Evolutionary conservation across 37 sponge, comb jelly and placozoan species (phyloP), one percentile per base, ranked within the genome.

Genomic region (Corticium candelabrum): DNA sequence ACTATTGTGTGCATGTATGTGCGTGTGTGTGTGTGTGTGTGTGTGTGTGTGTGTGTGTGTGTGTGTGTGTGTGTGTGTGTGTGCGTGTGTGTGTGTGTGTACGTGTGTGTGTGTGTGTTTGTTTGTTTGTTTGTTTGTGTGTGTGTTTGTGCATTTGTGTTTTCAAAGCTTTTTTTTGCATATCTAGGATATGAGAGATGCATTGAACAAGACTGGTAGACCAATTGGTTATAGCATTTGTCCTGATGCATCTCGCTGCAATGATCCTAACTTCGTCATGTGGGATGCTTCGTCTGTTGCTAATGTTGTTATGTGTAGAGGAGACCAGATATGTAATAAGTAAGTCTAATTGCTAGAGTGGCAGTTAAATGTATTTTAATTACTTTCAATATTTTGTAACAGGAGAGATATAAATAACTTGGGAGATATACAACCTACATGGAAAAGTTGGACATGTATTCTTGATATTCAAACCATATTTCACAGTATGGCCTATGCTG

Each of bases 131-230:
- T n/a, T n/a, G n/a, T n/a, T n/a, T n/a, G n/a, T n/a, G n/a, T n/a
- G n/a, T n/a, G n/a, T n/a, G n/a, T n/a, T n/a, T n/a, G n/a, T n/a
- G n/a, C n/a, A n/a, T n/a, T n/a, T n/a, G n/a, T n/a, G 68, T 33
- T 31, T 34, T 1, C 33, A 33, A 68, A 33, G 68, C 1, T 68
- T 4, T 70, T 3, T 50, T 27, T 50, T 50, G 11, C 21, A 27
- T 50, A 21, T 50, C 62, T 50, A 70, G 3, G 77, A 78, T 3
- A 92, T 92, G 93, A 41, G 80, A 33, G 83, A 86, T 69, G 89
- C 93, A 4, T 77, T 92, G 37, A 92, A 92, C 41, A 62, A 77
- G 37, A 84, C 93, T 0, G 89, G 85, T 35, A 57, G 85, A 2
- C 89, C 84, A 0, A 92, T 92, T 38, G 88, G 85, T 75, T 92